Evolutionary conservation across 1,140 invertebrate genomes (phyloP), one percentile per base, ranked within the genome.

Genomic region (Globodera ellingtonae): DNA sequence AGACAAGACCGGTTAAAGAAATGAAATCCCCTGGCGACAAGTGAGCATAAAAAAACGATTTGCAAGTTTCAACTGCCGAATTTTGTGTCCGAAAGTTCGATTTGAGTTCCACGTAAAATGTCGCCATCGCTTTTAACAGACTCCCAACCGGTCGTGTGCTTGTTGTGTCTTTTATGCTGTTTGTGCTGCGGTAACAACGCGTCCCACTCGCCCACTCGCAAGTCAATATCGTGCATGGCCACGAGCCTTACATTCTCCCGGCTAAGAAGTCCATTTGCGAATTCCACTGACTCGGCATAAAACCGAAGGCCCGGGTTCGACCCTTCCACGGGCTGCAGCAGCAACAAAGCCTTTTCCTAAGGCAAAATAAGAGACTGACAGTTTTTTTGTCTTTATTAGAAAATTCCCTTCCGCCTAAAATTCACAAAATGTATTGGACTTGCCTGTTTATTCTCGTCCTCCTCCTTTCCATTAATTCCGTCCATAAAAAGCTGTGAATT

Each of bases 181-280:
- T 35, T 75, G 56, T 83, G 82, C 15, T 82, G 15, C 46, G 62
- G 44, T 44, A 83, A 52, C 18, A 83, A 35, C 44, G 35, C 76
- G n/a, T 71, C 84, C 46, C 80, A 71, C 48, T 83, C 82, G 13
- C 84, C 82, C 48, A 44, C 3, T 50, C 71, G 50, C 56, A 83
- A 21, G 56, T 83, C 79, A 15, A 83, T 56, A 47, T 83, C 82
- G n/a, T 85, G 84, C 24, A 80, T 72, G 18, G 56, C 84, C 35
- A 82, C 35, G 7, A 80, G 59, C 24, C 47, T 76, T 24, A 24
- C 59, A 6, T 9, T 15, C 46, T 65, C 50, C 69, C 35, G 65
- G 46, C 18, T 50, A 52, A 67, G n/a, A 7, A 77, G 24, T 69
- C 47, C 75, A n/a, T 6, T 24, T 8, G 75, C 46, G 13, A 77